Conservation (phyloP, 2,113 vertebrate species). For the Xerus inauris region DNA sequence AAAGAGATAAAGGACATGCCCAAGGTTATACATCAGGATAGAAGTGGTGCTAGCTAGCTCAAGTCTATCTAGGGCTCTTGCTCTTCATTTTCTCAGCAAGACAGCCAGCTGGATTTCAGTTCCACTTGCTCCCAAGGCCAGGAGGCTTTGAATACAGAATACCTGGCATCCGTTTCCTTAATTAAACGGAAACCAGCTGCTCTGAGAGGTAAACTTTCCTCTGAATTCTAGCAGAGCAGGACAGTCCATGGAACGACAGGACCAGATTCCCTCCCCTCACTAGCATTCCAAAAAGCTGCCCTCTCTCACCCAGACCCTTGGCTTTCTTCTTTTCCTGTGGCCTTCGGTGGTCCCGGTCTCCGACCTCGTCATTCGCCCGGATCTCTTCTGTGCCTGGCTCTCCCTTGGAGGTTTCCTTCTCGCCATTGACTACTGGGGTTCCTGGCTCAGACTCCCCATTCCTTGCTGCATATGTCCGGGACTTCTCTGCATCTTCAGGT, state of each 20-base stretch:
- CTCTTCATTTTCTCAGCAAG: not conserved
- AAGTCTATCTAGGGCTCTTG: not conserved
- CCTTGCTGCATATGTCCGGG: conserved; percentile 80
- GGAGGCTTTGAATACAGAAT: not conserved
- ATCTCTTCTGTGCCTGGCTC: conserved; percentile 79
- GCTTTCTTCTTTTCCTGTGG: conserved; percentile 96
- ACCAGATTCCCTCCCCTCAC: conserved; percentile 4
- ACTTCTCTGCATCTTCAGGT: conserved; percentile 85
- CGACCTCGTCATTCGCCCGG: conserved; percentile 86
- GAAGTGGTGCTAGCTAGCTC: not conserved
- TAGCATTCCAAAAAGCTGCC: not conserved
- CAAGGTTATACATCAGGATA: not conserved
- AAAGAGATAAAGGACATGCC: not conserved
- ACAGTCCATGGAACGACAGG: not conserved
- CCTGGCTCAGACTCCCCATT: conserved; percentile 90
- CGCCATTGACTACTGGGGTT: conserved; percentile 90
- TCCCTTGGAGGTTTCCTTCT: conserved; percentile 87
- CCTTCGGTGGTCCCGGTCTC: conserved; percentile 92
- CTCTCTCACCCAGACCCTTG: conserved; percentile 93
- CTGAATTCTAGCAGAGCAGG: not conserved
- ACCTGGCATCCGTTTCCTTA: not conserved
- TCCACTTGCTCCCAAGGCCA: not conserved
- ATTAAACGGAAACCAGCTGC: not conserved
- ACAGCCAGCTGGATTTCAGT: not conserved
- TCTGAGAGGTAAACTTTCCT: not conserved